Percentiles rank a stretch among this genome's conserved stretches.
Conservation (phyloP, 2,888 invertebrate species). For the Sarcophaga rosellei region DNA sequence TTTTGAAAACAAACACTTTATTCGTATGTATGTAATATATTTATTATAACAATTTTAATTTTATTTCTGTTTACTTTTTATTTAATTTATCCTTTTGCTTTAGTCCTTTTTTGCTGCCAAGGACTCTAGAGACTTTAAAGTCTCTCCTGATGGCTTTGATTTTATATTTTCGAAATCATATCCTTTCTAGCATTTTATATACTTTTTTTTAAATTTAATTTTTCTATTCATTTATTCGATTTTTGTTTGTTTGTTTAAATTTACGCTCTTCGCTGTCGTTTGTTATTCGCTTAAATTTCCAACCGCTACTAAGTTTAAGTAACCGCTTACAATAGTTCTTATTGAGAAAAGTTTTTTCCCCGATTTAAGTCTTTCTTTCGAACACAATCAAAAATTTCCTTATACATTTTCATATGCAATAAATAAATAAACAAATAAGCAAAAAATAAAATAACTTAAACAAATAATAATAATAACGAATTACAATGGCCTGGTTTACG, state of each 20-base stretch:
- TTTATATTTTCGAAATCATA: background rate
- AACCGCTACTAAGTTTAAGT: slow-evolving; percentile 71
- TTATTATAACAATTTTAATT: too few species aligned
- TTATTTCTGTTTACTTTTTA: too few species aligned
- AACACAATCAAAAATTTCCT: slow-evolving; percentile 63
- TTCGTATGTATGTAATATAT: too few species aligned
- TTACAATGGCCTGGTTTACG: background rate
- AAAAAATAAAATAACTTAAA: slow-evolving; percentile 26
- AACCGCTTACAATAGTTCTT: slow-evolving; percentile 71
- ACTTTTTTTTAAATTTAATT: background rate
- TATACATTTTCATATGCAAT: slow-evolving; percentile 43
- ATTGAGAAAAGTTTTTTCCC: slow-evolving; percentile 64
- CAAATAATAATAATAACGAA: slow-evolving; percentile 36
- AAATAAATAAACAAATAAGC: slow-evolving; percentile 25
- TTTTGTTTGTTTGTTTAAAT: slow-evolving; percentile 19
- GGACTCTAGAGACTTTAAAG: background rate
- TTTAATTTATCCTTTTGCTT: background rate
- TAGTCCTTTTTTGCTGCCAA: background rate
- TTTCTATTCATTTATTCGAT: background rate
- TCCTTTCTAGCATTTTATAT: slow-evolving; percentile 29
- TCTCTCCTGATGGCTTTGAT: background rate
- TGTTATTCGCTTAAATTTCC: slow-evolving; percentile 66
- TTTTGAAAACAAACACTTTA: too few species aligned
- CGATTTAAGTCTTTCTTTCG: slow-evolving; percentile 42
- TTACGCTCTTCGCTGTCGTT: slow-evolving; percentile 47